Percentiles rank a stretch among this genome's conserved stretches.
Conservation (phyloP, 2,113 vertebrate genomes). For the Salvator merianae region DNA sequence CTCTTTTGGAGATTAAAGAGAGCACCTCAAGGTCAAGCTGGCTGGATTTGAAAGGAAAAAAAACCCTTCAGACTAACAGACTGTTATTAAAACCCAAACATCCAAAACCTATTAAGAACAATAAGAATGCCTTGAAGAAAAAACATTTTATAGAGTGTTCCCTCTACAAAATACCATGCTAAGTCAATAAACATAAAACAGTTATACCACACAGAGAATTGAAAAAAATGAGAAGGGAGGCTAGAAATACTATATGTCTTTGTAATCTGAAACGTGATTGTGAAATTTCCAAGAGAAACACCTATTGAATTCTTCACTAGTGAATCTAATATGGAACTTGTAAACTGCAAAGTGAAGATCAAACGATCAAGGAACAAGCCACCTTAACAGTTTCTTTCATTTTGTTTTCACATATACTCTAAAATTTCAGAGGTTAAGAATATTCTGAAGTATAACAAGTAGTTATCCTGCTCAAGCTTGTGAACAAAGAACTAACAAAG, state of each 20-base stretch:
- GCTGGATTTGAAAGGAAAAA: background rate
- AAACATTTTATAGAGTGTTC: background rate
- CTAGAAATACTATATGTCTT: background rate
- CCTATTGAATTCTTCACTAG: slow-evolving; percentile 15
- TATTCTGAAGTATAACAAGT: background rate
- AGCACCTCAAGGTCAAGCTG: background rate
- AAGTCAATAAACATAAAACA: slow-evolving; percentile 8
- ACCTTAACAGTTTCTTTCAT: background rate
- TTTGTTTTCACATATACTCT: background rate
- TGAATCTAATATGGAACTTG: background rate
- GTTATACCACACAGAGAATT: background rate
- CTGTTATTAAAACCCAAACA: background rate
- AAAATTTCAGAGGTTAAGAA: background rate
- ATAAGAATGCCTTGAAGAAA: background rate
- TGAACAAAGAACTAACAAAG: background rate
- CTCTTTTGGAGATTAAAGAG: background rate
- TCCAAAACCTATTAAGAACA: slow-evolving; percentile 8
- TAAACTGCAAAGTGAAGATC: background rate
- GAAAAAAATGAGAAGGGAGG: too few relatives aligned
- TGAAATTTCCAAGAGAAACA: slow-evolving; percentile 15
- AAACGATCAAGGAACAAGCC: background rate
- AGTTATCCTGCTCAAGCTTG: background rate
- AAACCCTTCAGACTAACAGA: background rate
- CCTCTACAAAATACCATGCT: slow-evolving; percentile 31
- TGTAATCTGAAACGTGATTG: slow-evolving; percentile 39